A percentile compares a stretch with the other conserved stretches of the same genome.
Evolutionary conservation across 2,797 vertebrate species (phyloP).

Genomic region (Monodelphis domestica): DNA sequence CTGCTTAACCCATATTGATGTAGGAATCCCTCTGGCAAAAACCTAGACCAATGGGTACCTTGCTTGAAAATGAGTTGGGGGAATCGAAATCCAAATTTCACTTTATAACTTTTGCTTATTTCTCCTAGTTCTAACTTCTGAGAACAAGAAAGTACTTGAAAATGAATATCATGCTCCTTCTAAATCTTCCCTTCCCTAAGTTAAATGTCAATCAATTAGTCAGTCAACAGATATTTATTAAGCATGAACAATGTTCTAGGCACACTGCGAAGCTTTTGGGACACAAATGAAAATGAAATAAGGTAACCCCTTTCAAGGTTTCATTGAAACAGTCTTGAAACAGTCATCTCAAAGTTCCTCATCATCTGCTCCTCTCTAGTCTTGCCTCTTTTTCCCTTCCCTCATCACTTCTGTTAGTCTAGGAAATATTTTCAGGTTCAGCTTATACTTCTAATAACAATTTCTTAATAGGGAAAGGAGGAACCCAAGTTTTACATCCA

Average conservation of each 20-base stretch:
- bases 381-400: too few relatives aligned
- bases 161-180: neutral
- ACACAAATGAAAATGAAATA: too few relatives aligned
- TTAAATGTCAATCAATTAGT: neutral
- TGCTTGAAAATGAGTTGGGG: neutral
- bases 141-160: neutral
- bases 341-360: too few relatives aligned
- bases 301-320: too few relatives aligned
- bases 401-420: neutral
- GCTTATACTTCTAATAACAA: too few relatives aligned
- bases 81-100: neutral
- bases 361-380: neutral
- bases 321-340: too few relatives aligned
- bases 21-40: neutral
- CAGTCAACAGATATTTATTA: neutral
- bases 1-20: neutral
- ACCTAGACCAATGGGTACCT: neutral
- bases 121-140: neutral
- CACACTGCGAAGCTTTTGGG: too few relatives aligned
- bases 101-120: neutral
- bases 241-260: neutral
- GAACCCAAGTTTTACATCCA: neutral
- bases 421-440: neutral
- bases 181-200: neutral
- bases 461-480: neutral